Evolutionary conservation across 35 echinoderm and acorn worm species (phyloP).

Genomic region (Heliocidaris erythrogramma): DNA sequence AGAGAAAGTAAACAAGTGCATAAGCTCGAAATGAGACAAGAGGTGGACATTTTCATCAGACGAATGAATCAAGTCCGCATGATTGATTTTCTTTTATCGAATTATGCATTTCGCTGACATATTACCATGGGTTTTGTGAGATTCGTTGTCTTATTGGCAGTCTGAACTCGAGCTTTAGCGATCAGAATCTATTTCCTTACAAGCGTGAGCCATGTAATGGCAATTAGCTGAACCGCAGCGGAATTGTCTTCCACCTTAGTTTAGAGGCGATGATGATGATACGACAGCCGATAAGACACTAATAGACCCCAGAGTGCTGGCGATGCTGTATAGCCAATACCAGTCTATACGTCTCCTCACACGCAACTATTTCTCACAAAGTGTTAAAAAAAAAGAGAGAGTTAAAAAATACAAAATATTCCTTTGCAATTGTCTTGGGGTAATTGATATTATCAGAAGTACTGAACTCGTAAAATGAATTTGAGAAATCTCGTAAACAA

Average conservation of each 20-base stretch:
- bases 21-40: neutral
- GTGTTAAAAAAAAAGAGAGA: neutral
- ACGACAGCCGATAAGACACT: neutral
- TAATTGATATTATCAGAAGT: neutral
- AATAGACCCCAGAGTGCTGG: neutral
- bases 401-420: neutral
- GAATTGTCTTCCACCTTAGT: constrained; percentile 2
- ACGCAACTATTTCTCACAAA: neutral
- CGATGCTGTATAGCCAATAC: neutral
- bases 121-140: neutral
- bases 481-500: neutral
- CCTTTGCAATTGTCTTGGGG: neutral
- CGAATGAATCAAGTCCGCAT: neutral
- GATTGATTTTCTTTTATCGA: neutral
- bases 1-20: neutral
- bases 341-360: neutral
- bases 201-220: neutral
- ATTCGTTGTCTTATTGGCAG: neutral
- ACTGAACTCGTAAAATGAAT: neutral
- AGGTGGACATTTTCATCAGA: neutral
- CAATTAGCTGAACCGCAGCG: neutral
- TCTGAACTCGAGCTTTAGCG: neutral
- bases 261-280: constrained; percentile 10
- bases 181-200: constrained; percentile 3
- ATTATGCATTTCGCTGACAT: neutral